phyloP scores from a whole-genome alignment of 2,888 invertebrate species.

The Andrena bicolor region DNA sequence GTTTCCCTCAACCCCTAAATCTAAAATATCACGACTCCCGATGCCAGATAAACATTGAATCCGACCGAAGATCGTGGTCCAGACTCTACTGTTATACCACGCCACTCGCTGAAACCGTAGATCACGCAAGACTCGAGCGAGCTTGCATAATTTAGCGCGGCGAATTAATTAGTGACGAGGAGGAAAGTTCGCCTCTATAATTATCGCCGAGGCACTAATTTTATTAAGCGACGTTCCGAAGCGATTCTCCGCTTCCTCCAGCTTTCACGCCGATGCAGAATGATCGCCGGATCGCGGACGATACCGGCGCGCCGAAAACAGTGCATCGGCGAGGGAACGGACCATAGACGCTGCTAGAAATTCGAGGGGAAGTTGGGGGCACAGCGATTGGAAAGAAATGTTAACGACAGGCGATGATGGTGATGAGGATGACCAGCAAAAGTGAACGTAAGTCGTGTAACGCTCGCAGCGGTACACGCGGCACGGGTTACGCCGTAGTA shows the following conservation, averaged over 20 bases:
- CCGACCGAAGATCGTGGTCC: background rate
- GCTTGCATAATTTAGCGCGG: conserved; percentile 45
- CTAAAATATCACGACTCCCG: too few relatives aligned
- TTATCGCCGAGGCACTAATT: conserved; percentile 40
- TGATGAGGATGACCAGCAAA: conserved; percentile 21
- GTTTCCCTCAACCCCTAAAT: too few relatives aligned
- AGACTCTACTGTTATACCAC: background rate
- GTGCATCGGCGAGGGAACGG: background rate
- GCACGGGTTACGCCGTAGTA: conserved; percentile 60
- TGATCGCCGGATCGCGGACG: background rate
- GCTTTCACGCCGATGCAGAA: conserved; percentile 17
- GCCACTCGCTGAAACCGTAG: background rate
- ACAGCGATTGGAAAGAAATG: conserved; percentile 22
- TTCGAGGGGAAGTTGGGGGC: background rate
- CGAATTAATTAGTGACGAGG: conserved; percentile 45
- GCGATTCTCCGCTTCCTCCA: background rate
- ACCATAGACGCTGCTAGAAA: background rate
- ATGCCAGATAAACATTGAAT: background rate
- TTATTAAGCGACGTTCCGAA: conserved; percentile 8
- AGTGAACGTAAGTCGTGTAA: conserved; percentile 51
- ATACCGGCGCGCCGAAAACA: background rate
- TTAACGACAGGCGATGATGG: conserved; percentile 35
- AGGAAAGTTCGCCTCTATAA: conserved; percentile 45
- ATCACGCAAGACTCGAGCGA: conserved; percentile 30
- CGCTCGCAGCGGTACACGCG: conserved; percentile 23